Evolutionary conservation across 2,113 vertebrate species (phyloP), one percentile per base, ranked within the genome.

Genomic region (Calonectris borealis): DNA sequence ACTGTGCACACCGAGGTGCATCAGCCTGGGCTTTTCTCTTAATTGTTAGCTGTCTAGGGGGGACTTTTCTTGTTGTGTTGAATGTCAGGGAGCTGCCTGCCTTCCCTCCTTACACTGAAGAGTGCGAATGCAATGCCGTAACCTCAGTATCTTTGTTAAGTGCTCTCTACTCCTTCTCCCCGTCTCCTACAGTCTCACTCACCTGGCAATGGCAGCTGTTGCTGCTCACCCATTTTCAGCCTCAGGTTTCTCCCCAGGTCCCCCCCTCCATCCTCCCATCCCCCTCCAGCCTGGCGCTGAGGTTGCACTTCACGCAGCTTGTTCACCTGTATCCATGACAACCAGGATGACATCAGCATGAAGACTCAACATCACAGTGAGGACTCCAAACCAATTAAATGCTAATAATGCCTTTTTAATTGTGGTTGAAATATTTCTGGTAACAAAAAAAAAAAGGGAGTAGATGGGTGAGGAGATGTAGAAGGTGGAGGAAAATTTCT

Each of bases 311-410:
- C 90, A 27, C 86, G 86, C 58, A 86, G 71, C 89, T 88, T 83
- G 44, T 96, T 97, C 94, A 91, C 66, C 95, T 85, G 98, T 98
- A 98, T 95, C 97, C 94, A 97, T 98, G 96, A 85, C 97, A 97
- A 98, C 97, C 29, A 48, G 21, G 90, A 91, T 98, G 94, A 91
- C 89, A 94, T 98, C 95, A 98, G 80, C 78, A 18, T 76, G 12
- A 86, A 93, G 89, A 81, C 83, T 92, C 58, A 15, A 25, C 90
- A 96, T 72, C 93, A 34, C 72, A 76, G 55, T 16, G 22, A 96
- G 71, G 78, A 94, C 90, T 96, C 89, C 83, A 76, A n/a, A 44
- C 64, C 88, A 97, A 96, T 96, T 96, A 85, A 96, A 94, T 27
- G 54, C 40, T 93, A 89, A 85, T 89, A 90, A 75, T 11, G 17